A percentile compares a stretch with the other conserved stretches of the same genome.
Conservation (phyloP, 2,113 vertebrate genomes). For the Strix uralensis region DNA sequence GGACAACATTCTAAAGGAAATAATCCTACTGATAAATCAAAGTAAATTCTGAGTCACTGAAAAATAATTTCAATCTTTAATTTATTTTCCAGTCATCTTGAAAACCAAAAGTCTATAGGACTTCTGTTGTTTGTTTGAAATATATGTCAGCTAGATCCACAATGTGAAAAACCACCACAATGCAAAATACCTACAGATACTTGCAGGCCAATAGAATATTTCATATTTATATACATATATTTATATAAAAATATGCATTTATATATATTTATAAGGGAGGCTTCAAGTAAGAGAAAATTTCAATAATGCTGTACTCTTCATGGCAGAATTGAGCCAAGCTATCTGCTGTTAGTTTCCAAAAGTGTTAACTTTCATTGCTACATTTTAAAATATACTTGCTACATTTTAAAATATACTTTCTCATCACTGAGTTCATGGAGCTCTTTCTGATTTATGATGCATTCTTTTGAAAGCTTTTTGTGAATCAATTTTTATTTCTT, state of each 20-base stretch:
- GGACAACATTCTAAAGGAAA: constrained; percentile 33
- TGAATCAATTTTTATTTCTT: background rate
- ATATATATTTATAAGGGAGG: background rate
- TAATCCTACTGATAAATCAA: constrained; percentile 42
- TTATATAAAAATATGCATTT: background rate
- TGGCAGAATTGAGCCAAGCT: background rate
- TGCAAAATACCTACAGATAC: background rate
- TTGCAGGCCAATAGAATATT: background rate
- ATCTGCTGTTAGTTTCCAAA: background rate
- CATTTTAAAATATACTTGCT: background rate
- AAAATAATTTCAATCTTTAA: constrained; percentile 28
- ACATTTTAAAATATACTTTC: background rate
- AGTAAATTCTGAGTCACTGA: constrained; percentile 27
- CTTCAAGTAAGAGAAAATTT: background rate
- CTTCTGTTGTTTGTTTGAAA: background rate
- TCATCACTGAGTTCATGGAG: background rate
- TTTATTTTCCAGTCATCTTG: constrained; percentile 1
- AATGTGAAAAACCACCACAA: background rate
- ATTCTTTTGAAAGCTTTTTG: background rate
- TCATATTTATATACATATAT: background rate
- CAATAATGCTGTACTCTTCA: background rate
- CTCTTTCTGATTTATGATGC: background rate
- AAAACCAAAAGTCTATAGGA: background rate
- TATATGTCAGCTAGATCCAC: background rate
- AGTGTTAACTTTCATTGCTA: background rate